Evolutionary conservation across 2,888 invertebrate species (phyloP), one percentile per base, ranked within the genome.

Genomic region (Latrodectus elegans): DNA sequence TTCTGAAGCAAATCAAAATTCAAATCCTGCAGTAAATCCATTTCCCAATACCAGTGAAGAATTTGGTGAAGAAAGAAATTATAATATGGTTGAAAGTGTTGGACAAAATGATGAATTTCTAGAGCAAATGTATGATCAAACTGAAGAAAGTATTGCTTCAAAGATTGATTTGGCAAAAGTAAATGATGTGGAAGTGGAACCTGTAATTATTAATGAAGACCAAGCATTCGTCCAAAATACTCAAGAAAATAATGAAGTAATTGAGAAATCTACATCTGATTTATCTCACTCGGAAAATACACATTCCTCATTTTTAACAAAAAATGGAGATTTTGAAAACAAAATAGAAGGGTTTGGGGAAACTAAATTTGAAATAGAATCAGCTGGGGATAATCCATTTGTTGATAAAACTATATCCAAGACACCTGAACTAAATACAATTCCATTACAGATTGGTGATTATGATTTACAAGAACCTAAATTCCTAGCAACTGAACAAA

Each of bases 101-200:
- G 70, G 67, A 52, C 38, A 67, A 22, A 22, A 65, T 15, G 49
- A 60, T 10, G 73, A 74, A 26, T 67, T 51, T 15, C 26, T 51
- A 26, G 79, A 80, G 14, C 85, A 79, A 80, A 68, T 74, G 8
- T 60, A 52, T 51, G 85, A 85, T 38, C 55, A 75, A 10, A 74
- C 49, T 8, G 79, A 75, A 70, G 79, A 79, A 64, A 74, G 55
- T 64, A 60, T 74, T 26, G 14, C 51, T 60, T 38, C 38, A 6
- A 38, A 38, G 38, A 38, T 38, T 38, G 38, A 38, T 38, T 6
- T 38, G 38, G 4, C 38, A 38, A 4, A 38, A 38, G 38, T 38
- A 4, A 38, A 38, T 38, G 38, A 38, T 38, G 4, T 38, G 38
- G 38, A 38, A 75, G 53, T 11, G 55, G 73, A 81, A 64, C 10